Base-by-base conservation (phyloP, 37 sponge, comb jelly and placozoan genomes). In the Halisarca cf. caerulea region DNA sequence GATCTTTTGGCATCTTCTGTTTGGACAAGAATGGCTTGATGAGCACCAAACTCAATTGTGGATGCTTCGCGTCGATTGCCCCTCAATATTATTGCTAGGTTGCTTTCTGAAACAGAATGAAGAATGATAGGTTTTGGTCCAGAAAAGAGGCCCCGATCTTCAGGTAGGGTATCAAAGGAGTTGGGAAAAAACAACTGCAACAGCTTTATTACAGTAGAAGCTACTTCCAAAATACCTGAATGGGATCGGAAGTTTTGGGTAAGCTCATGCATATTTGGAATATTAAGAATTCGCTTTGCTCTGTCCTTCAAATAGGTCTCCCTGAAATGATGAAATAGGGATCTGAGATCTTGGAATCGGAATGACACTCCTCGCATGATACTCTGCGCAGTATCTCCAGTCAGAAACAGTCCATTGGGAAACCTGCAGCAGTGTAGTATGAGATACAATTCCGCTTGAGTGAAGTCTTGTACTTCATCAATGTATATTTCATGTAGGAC, bases 391-490 rank as follows among this genome's bases (percentile, higher is more conserved):
- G 91, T 90, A 47, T 94, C 95, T 23, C 95, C 95, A 54, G 92
- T 88, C 24, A 91, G 73, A 40, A 94, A 95, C 36, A 88, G 64
- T 2, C 83, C 83, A 57, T 92, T 95, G 20, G 95, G 90, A 35
- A 85, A 59, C 35, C 68, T 44, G 34, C 92, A 88, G 23, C 74
- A 73, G 1, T 74, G 45, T 2, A 91, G 35, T 11, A 95, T 33
- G 11, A 95, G 66, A 2, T 79, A 83, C 6, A 95, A 78, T 34
- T 95, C 95, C 64, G 92, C 95, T 78, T 94, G 89, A 34, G 95
- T 94, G 82, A 94, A 94, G 53, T 94, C 95, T 64, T 94, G 95
- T 0, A 89, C 91, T 39, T 95, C 95, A 58, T 95, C 95, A 64
- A 95, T 81, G 59, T 91, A 95, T 15, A 95, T 34, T 45, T 78